A percentile compares a stretch with the other conserved stretches of the same genome.
Evolutionary conservation across 1,140 invertebrate genomes (phyloP).

Genomic region (Drosophila nikananu): DNA sequence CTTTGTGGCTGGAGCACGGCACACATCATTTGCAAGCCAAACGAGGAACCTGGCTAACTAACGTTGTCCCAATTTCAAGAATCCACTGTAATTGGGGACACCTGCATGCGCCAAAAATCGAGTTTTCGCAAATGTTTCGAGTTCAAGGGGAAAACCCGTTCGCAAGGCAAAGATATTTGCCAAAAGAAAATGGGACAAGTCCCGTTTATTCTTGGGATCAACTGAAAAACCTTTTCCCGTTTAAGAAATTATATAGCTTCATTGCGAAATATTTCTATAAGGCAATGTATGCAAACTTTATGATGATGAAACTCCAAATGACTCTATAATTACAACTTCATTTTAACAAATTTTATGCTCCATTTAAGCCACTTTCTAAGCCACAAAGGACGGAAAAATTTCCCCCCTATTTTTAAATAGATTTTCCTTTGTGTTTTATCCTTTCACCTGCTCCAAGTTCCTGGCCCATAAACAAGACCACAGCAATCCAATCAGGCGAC

Average conservation of each 20-base stretch:
- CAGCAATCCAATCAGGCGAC: constrained; percentile 25
- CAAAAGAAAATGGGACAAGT: constrained; percentile 31
- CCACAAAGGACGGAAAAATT: background rate
- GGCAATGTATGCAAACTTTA: background rate
- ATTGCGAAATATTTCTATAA: background rate
- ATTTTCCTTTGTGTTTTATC: constrained; percentile 1
- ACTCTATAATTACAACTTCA: background rate
- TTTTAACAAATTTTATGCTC: constrained; percentile 1
- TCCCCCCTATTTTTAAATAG: background rate
- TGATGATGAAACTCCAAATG: background rate
- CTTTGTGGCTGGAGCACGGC: constrained; percentile 7
- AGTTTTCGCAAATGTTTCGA: constrained; percentile 52
- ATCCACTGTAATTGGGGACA: constrained; percentile 76
- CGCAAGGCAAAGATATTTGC: constrained; percentile 25
- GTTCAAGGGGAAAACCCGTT: constrained; percentile 61
- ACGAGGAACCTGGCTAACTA: constrained; percentile 52
- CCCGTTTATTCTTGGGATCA: background rate
- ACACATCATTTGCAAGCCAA: constrained; percentile 74
- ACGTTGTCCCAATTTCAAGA: constrained; percentile 72
- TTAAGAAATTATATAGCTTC: background rate
- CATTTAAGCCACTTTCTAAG: background rate
- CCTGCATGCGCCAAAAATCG: constrained; percentile 79
- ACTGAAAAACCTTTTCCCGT: constrained; percentile 1
- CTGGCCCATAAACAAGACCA: constrained; percentile 22
- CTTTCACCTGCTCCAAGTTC: constrained; percentile 23